Percentiles rank a stretch among this genome's conserved stretches.
Conservation (phyloP, 2,888 invertebrate genomes). For the Boloria euphrosyne region DNA sequence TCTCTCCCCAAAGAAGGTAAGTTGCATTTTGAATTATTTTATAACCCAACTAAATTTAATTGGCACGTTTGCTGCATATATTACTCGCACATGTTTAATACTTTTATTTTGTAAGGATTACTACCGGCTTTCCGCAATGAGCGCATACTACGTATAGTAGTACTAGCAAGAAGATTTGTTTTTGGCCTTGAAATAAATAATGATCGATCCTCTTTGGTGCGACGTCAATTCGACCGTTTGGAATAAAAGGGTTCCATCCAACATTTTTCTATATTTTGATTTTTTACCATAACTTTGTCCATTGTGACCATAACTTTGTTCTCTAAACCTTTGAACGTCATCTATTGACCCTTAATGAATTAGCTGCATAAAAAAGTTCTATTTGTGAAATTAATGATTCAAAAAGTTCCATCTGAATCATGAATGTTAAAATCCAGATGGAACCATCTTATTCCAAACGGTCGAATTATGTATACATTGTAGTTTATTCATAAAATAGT, state of each 20-base stretch:
- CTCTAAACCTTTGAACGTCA: too few relatives aligned
- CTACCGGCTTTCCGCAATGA: constrained; percentile 36
- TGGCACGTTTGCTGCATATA: constrained; percentile 12
- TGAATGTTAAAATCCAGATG: too few relatives aligned
- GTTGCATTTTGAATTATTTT: constrained; percentile 44
- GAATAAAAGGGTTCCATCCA: too few relatives aligned
- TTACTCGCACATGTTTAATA: not conserved
- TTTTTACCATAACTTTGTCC: too few relatives aligned
- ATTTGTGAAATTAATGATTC: too few relatives aligned
- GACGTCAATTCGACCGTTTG: too few relatives aligned
- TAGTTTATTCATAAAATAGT: constrained; percentile 5
- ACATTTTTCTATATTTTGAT: too few relatives aligned
- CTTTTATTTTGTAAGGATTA: constrained; percentile 34
- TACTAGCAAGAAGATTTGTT: constrained; percentile 13
- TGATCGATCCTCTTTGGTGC: constrained; percentile 10
- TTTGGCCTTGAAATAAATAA: constrained; percentile 27
- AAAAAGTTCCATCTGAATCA: too few relatives aligned
- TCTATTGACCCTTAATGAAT: too few relatives aligned
- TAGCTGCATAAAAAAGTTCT: too few relatives aligned
- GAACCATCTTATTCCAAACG: too few relatives aligned
- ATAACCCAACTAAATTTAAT: constrained; percentile 43
- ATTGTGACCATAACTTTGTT: too few relatives aligned
- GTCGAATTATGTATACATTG: constrained; percentile 10
- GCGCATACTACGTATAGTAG: not conserved
- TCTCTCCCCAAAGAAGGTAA: constrained; percentile 74